Base-by-base conservation (phyloP, 2,113 vertebrate species). In the Callopanchax toddi region DNA sequence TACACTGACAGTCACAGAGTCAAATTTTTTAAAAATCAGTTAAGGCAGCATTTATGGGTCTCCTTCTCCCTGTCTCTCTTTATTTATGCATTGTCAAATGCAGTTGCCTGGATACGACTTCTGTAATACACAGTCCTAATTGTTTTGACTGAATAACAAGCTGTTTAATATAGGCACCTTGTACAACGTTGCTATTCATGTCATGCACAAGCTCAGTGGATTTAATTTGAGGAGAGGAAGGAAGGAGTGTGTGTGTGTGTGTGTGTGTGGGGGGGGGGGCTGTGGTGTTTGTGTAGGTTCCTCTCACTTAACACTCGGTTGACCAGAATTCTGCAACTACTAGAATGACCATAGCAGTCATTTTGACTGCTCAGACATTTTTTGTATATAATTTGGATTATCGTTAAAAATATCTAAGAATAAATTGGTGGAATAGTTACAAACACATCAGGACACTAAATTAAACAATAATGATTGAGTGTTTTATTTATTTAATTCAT, bases 81-180 rank as follows among this genome's bases (percentile, higher is more conserved):
- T 71, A 67, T 83, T 69, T 74, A 63, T 70, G 48, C 58, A 36
- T 34, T 51, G 60, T 63, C 70, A 49, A 76, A 48, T 49, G 46
- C 72, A 70, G 86, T 86, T 87, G 83, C 85, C 74, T 74, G 83
- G 83, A 86, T 83, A 87, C 84, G 58, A 69, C 76, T 65, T 69
- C 58, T 67, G 67, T 84, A 82, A 82, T 71, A 54, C 77, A 74
- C 54, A 50, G 65, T 64, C 67, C 59, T 88, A 89, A 89, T 85
- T 87, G 86, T 86, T 87, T 86, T 85, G 76, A 87, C 75, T 84
- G 75, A 76, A 60, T 85, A 87, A 88, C 86, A 85, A 81, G 81
- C 73, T 80, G 72, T 83, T 83, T 78, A 81, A 87, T 86, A 84
- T 83, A 86, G 71, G 82, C 72, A 81, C 76, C 72, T 84, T 81